phyloP scores from a whole-genome alignment of 2,113 vertebrate species.

The Amphiprion ocellaris region DNA sequence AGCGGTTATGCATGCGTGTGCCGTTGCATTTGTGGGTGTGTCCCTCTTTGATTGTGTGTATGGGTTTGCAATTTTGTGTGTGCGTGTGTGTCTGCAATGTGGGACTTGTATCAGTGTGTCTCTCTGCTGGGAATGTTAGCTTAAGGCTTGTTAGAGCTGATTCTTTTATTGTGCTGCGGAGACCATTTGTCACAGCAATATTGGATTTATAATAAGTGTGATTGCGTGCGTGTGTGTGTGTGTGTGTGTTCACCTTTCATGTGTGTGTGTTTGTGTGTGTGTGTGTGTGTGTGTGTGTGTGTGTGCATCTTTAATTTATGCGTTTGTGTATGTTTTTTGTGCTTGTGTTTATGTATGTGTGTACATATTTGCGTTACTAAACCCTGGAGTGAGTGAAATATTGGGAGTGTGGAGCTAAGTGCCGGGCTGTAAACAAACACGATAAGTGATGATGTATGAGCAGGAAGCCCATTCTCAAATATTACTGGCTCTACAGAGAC shows the following conservation, averaged over 20 bases:
- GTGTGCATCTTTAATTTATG: too few species aligned
- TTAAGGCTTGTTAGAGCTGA: slow-evolving; percentile 58
- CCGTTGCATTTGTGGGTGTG: not conserved
- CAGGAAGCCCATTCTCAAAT: slow-evolving; percentile 42
- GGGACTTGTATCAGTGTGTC: slow-evolving; percentile 34
- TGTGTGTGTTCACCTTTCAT: slow-evolving; percentile 12
- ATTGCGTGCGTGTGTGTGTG: slow-evolving; percentile 15
- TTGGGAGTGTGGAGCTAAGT: slow-evolving; percentile 42
- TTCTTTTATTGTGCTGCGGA: slow-evolving; percentile 60
- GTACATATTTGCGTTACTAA: slow-evolving; percentile 62
- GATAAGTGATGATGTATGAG: slow-evolving; percentile 66
- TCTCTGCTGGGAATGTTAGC: slow-evolving; percentile 60
- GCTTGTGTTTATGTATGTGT: slow-evolving; percentile 23
- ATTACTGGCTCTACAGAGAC: slow-evolving; percentile 51
- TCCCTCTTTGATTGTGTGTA: slow-evolving; percentile 5
- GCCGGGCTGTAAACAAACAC: slow-evolving; percentile 58
- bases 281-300: not conserved
- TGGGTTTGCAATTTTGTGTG: slow-evolving; percentile 23
- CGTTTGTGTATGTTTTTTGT: not conserved
- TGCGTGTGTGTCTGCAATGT: slow-evolving; percentile 12
- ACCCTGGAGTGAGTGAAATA: slow-evolving; percentile 56
- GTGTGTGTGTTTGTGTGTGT: slow-evolving; percentile 4
- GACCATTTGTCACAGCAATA: slow-evolving; percentile 71
- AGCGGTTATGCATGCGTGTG: not conserved
- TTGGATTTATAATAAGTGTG: slow-evolving; percentile 69